phyloP scores from a whole-genome alignment of 2,797 vertebrate species.

The Falco cherrug region DNA sequence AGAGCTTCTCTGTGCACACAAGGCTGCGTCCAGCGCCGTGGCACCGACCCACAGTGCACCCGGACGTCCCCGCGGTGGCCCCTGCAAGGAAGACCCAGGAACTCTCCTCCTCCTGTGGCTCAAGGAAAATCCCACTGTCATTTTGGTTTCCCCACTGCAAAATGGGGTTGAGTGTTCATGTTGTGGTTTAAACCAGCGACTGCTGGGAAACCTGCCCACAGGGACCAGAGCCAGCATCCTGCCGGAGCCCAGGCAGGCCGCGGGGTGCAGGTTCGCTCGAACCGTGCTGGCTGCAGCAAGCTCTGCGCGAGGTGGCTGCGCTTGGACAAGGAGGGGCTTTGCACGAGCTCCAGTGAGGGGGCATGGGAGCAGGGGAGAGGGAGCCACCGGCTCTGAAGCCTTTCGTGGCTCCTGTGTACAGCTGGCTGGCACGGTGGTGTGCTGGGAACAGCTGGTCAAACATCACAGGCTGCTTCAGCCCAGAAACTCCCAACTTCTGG shows the following conservation, averaged over 20 bases:
- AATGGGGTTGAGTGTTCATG: not conserved
- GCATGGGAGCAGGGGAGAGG: not conserved
- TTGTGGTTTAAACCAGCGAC: not conserved
- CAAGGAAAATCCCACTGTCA: not conserved
- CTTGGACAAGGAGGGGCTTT: not conserved
- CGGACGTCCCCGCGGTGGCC: accelerated
- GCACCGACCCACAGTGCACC: accelerated
- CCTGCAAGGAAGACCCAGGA: accelerated
- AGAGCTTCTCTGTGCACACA: accelerated
- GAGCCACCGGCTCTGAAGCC: not conserved
- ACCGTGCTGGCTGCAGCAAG: not conserved
- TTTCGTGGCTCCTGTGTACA: not conserved
- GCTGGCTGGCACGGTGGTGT: accelerated
- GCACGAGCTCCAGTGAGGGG: not conserved
- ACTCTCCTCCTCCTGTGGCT: not conserved
- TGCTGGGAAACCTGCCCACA: accelerated
- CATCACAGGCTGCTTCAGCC: not conserved
- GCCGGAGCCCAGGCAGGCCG: accelerated
- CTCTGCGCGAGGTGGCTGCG: accelerated
- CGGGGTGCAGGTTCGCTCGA: accelerated
- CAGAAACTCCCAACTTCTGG: accelerated
- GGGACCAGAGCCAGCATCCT: not conserved
- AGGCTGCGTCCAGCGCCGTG: accelerated
- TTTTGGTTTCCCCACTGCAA: not conserved
- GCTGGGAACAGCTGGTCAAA: not conserved